These are phyloP conservation scores for Athene noctua DNA, from an alignment of 2,113 vertebrate species.

Conservation along the genomic window DNA sequence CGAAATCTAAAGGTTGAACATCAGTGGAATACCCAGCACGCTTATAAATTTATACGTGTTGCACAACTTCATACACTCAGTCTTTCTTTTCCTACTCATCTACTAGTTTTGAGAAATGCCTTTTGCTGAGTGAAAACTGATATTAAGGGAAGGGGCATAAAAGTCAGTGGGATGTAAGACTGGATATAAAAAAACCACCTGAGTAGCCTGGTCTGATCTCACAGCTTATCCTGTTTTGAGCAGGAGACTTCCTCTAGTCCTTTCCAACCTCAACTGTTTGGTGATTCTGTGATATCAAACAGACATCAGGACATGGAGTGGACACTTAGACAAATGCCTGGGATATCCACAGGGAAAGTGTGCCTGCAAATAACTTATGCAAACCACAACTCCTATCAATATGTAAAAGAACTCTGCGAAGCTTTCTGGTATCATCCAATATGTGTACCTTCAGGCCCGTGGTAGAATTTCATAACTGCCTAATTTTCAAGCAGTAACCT, in stretches of 20 bases:
- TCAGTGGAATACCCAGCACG: background rate
- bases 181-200: background rate
- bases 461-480: background rate
- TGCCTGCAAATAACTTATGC: background rate
- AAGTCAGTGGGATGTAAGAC: background rate
- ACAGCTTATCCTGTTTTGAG: background rate
- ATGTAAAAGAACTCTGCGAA: background rate
- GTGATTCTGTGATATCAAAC: background rate
- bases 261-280: background rate
- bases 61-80: background rate
- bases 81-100: background rate
- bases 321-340: background rate
- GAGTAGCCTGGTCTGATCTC: background rate
- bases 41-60: background rate
- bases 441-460: background rate
- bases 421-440: background rate
- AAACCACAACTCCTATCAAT: background rate
- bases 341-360: background rate
- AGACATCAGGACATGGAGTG: background rate
- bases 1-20: background rate
- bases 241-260: background rate
- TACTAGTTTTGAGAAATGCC: background rate
- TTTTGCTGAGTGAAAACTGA: background rate
- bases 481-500: background rate
- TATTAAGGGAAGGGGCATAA: background rate